Percentiles rank a stretch among this genome's conserved stretches.
These are phyloP conservation scores for Perca flavescens DNA, from an alignment of 2,113 vertebrate genomes.

Conservation along the genomic window DNA sequence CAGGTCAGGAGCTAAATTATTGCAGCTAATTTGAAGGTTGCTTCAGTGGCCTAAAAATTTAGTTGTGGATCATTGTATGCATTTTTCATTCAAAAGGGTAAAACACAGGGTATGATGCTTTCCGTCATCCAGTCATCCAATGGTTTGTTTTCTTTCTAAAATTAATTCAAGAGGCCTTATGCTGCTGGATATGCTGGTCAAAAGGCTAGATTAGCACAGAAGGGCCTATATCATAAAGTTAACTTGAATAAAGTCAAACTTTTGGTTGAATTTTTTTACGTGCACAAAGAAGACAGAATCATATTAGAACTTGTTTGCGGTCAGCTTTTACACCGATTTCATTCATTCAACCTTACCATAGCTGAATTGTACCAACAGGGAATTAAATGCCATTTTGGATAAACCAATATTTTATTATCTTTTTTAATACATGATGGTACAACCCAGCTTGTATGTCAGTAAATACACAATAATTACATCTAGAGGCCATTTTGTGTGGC, in stretches of 20 bases:
- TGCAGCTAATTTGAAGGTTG: slow-evolving; percentile 39
- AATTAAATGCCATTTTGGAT: neutral
- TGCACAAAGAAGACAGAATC: slow-evolving; percentile 32
- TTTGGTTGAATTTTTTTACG: slow-evolving; percentile 15
- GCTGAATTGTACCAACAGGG: slow-evolving; percentile 17
- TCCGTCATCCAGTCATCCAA: slow-evolving; percentile 6
- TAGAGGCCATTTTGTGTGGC: slow-evolving; percentile 15
- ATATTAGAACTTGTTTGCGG: slow-evolving; percentile 11
- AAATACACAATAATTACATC: slow-evolving; percentile 7
- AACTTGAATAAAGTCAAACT: neutral
- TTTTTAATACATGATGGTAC: slow-evolving; percentile 5
- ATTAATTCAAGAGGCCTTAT: neutral
- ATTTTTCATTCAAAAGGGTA: slow-evolving; percentile 30
- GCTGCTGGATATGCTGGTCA: slow-evolving; percentile 53
- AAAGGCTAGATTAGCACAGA: slow-evolving; percentile 35
- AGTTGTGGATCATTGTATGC: slow-evolving; percentile 54
- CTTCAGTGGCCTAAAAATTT: slow-evolving; percentile 53
- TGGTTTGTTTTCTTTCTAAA: slow-evolving; percentile 21
- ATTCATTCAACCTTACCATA: slow-evolving; percentile 19
- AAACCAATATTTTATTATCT: neutral
- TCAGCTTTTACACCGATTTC: neutral
- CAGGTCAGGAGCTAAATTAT: slow-evolving; percentile 12
- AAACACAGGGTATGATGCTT: slow-evolving; percentile 41
- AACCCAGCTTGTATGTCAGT: slow-evolving; percentile 7
- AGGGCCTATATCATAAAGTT: neutral